Conservation (phyloP, 2,888 invertebrate genomes). For the Cynaeus angustus region DNA sequence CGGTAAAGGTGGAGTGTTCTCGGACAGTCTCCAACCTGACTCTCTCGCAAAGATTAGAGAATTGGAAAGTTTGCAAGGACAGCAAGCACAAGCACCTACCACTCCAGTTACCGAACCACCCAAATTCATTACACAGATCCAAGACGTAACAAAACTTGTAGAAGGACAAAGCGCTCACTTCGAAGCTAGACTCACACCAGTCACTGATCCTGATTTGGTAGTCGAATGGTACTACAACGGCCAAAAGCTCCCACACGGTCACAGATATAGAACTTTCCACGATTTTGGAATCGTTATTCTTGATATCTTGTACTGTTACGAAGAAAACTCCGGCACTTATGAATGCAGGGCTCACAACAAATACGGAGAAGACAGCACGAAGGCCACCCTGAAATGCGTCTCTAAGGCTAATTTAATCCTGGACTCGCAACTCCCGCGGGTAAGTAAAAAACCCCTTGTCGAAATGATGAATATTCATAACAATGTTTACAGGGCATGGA, state of each 20-base stretch:
- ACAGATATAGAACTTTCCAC: constrained; percentile 97
- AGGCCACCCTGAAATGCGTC: constrained; percentile 88
- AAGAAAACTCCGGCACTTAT: constrained; percentile 95
- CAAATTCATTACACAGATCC: constrained; percentile 90
- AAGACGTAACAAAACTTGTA: constrained; percentile 87
- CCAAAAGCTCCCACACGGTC: constrained; percentile 93
- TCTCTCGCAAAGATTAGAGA: constrained; percentile 91
- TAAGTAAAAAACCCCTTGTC: constrained; percentile 68
- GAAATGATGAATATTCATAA: neutral
- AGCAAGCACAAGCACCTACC: constrained; percentile 78
- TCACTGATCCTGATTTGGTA: constrained; percentile 94
- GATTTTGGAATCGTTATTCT: constrained; percentile 97
- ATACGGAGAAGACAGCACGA: constrained; percentile 90
- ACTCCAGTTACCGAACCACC: constrained; percentile 87
- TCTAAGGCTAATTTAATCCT: constrained; percentile 92
- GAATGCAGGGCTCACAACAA: constrained; percentile 96
- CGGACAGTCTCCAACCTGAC: constrained; percentile 93
- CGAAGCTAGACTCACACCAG: constrained; percentile 93
- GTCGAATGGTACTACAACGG: constrained; percentile 98
- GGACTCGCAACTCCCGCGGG: constrained; percentile 94
- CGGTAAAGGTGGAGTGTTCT: constrained; percentile 89
- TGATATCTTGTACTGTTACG: constrained; percentile 96
- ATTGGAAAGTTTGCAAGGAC: constrained; percentile 83
- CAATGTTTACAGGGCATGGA: constrained; percentile 84
- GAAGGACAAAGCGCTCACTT: constrained; percentile 97